Base-by-base conservation (phyloP, 2,888 invertebrate genomes). In the Chloroclysta siterata region DNA sequence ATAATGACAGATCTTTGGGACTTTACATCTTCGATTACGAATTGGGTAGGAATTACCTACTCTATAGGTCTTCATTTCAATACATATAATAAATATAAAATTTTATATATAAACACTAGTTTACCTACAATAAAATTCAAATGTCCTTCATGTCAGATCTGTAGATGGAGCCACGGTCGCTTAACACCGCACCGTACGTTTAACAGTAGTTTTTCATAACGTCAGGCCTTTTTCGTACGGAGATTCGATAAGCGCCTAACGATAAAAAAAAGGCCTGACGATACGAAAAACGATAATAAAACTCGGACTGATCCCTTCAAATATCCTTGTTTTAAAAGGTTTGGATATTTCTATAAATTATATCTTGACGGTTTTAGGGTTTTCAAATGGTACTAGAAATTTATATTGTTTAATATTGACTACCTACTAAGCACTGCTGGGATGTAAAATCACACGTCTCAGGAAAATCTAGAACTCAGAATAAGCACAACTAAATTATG, bases 1-100 rank as follows among this genome's bases (percentile, higher is more conserved):
- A 60, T 52, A 29, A 63, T 53, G 60, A 76, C 66, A 62, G 54
- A 29, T 11, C 47, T 55, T n/a, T 22, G 39, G 36, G 44, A 15
- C 15, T 47, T 29, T 50, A 7, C 4, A 51, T 46, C n/a, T 50
- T 50, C 10, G 1, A 42, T 53, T 44, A 28, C 8, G 5, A 13
- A 13, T 47, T 47, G 8, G 1, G 11, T 39, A 10, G 11, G 11
- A 39, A 33, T 0, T 33, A 8, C 22, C 22, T 22, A 22, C 22
- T 22, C 22, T n/a, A n/a, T n/a, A n/a, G 3, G 22, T 22, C 22
- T 22, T 22, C 22, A 22, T 22, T 22, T 22, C 22, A 22, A 2
- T 22, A 3, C 22, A 22, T 22, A 22, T 22, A 22, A 22, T 22
- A 22, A 2, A 3, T 22, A 22, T 22, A 22, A 22, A 1, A 22